Base-by-base conservation (phyloP, 2,113 vertebrate species). In the Isurus oxyrinchus region DNA sequence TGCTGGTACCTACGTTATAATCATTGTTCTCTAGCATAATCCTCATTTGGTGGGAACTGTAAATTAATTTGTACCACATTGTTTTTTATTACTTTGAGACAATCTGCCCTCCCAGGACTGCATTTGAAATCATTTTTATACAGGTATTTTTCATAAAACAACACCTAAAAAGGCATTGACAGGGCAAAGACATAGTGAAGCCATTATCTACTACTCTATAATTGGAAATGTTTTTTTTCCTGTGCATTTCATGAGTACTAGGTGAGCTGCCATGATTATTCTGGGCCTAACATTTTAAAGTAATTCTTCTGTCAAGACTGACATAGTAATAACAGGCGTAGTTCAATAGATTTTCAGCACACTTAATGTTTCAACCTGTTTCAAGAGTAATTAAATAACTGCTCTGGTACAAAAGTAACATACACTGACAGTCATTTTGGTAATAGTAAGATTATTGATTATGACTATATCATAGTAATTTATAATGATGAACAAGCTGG, bases 221-320 rank as follows among this genome's bases (percentile, higher is more conserved):
- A 95, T 95, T 67, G 66, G 63, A 49, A 94, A 67, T 94, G 25
- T 95, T 95, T 72, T 40, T 94, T 94, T 63, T 25, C 61, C 61
- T 13, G 61, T 67, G 55, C 21, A 27, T 49, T 95, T 53, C 44
- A 31, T 31, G 66, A 53, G 23, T 69, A 25, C 44, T 53, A 76
- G 44, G 40, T 31, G 23, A 49, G 67, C 67, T 95, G 94, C 67
- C 67, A 53, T 95, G 55, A 55, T 72, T 95, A 76, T 95, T 95
- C 40, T 27, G 10, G 63, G 93, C 69, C 40, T 49, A 95, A 95
- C 66, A 72, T 72, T 59, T 72, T 49, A 95, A 55, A 72, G 25
- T 95, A 95, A 95, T 95, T 95, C 63, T 69, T 49, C 93, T 67
- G 94, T 95, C 94, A 95, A 44, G 94, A 53, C 40, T 95, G 94